Percentiles rank a stretch among this genome's conserved stretches.
Evolutionary conservation across 1,140 invertebrate genomes (phyloP).

Genomic region (Trichonephila inaurata): DNA sequence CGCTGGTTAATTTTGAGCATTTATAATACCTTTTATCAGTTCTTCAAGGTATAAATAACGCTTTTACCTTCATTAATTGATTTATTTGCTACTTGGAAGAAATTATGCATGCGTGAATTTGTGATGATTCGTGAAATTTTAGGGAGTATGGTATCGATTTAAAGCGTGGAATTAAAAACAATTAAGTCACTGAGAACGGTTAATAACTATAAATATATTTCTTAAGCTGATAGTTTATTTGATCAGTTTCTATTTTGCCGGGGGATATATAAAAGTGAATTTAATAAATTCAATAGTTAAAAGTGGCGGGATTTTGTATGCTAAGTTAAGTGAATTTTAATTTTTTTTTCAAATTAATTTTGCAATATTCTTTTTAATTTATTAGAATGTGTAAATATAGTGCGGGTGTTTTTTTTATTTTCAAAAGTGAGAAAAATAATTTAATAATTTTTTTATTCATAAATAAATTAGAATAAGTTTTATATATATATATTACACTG

Average conservation of each 20-base stretch:
- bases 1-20: conserved; percentile 24
- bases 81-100: not conserved
- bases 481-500: no score
- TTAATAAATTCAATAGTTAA: not conserved
- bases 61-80: conserved; percentile 39
- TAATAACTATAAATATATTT: not conserved
- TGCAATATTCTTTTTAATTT: no score
- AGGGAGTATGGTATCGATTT: not conserved
- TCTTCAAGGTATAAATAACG: conserved; percentile 28
- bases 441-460: no score
- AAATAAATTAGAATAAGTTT: no score
- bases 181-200: not conserved
- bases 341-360: no score
- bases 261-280: not conserved
- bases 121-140: not conserved
- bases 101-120: conserved; percentile 33
- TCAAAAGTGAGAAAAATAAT: no score
- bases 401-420: no score
- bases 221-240: not conserved
- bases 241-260: not conserved
- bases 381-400: no score
- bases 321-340: no score
- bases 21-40: conserved; percentile 50
- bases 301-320: no score
- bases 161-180: not conserved